Base-by-base conservation (phyloP, 1,140 invertebrate genomes). In the Zaprionus vittiger region DNA sequence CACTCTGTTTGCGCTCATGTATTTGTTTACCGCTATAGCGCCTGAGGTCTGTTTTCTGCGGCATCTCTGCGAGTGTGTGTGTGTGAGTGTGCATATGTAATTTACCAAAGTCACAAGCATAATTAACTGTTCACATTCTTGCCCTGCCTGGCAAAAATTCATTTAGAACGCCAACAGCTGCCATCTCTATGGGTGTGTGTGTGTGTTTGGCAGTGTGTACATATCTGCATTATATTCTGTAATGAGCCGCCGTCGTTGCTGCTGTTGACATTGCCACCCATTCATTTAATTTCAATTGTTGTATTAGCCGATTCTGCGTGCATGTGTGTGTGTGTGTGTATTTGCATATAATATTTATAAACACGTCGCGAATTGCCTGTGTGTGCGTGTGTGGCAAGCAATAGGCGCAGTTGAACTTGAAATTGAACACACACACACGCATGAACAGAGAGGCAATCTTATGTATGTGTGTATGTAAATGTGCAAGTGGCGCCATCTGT, bases 61-160 rank as follows among this genome's bases (percentile, higher is more conserved):
- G 67, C 38, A 49, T 26, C 14, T 34, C 14, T 22, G 34, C 7
- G 34, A n/a, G n/a, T 7, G 22, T 34, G 15, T 64, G 28, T n/a
- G 28, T 54, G 17, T 47, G 22, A 57, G 15, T 65, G 11, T 70
- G 38, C 59, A n/a, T 62, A 56, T 68, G 57, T 76, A 66, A 60
- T 54, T 72, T 60, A 65, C n/a, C 55, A 47, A 59, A 70, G 67
- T 63, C 60, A 60, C 73, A 85, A 80, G 71, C 77, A 73, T 80
- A 86, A 86, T 87, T 79, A 86, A 82, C 83, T 82, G 73, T 73
- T 64, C 60, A 75, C 70, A 74, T 73, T 78, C 22, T 55, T 47
- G 20, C n/a, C 22, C 34, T 44, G 37, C 59, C 38, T 44, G 26
- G 49, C 52, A 68, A 47, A 60, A 68, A 34, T 31, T 68, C 24